These are phyloP conservation scores for Rhea americana DNA, from an alignment of 2,113 vertebrate genomes.

Conservation along the genomic window DNA sequence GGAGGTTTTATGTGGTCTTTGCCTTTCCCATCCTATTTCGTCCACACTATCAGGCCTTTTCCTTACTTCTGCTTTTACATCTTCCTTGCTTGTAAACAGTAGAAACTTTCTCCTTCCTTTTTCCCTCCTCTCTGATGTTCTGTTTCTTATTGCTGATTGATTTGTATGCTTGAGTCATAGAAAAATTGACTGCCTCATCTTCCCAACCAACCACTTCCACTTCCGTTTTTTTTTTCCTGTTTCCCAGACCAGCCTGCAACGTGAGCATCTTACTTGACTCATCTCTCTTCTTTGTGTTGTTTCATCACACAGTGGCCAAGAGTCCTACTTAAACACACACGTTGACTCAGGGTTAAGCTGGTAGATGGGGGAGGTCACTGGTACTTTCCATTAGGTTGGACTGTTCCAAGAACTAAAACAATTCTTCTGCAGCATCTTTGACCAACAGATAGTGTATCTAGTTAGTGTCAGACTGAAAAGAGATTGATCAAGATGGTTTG, in stretches of 20 bases:
- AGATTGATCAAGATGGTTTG: conserved; percentile 18
- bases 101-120: background rate
- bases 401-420: background rate
- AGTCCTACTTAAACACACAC: background rate
- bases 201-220: background rate
- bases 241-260: background rate
- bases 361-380: background rate
- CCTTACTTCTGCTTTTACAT: background rate
- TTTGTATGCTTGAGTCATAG: background rate
- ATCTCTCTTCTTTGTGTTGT: background rate
- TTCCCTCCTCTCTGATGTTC: background rate
- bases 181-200: background rate
- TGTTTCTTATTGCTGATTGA: background rate
- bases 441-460: background rate
- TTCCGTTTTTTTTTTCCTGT: background rate
- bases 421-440: background rate
- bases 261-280: background rate
- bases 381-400: background rate
- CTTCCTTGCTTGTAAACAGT: background rate
- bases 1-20: background rate
- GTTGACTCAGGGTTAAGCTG: background rate
- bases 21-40: background rate
- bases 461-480: background rate
- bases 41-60: background rate
- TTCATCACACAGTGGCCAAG: background rate